Conservation (phyloP, 2,888 invertebrate species). For the Adineta ricciae region DNA sequence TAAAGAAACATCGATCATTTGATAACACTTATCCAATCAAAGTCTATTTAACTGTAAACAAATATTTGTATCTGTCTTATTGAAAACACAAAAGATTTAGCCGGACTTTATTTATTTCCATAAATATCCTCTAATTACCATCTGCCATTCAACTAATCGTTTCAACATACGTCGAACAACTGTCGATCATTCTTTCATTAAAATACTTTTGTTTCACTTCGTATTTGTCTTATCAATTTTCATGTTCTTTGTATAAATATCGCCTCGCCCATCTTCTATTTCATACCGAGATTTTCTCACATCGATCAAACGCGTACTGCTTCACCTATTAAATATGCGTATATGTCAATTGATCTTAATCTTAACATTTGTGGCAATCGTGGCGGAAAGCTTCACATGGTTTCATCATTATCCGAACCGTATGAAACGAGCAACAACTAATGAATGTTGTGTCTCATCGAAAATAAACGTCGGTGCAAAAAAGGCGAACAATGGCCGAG, state of each 20-base stretch:
- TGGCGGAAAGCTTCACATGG: neutral
- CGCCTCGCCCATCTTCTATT: neutral
- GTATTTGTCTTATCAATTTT: neutral
- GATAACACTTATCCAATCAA: no score
- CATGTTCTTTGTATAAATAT: neutral
- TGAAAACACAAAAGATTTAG: no score
- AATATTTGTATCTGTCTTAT: no score
- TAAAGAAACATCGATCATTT: no score
- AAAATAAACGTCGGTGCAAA: neutral
- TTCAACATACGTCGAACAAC: neutral
- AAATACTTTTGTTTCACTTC: neutral
- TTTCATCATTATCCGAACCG: neutral
- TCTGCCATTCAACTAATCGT: no score
- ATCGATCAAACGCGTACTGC: neutral
- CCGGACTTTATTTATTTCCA: no score
- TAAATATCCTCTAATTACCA: no score
- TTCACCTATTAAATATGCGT: neutral
- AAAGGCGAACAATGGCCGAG: neutral
- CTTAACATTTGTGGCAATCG: neutral
- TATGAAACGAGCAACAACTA: neutral
- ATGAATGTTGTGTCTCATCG: constrained; percentile 1
- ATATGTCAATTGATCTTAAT: neutral
- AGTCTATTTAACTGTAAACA: no score
- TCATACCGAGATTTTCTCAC: neutral
- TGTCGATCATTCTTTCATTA: neutral